phyloP scores from a whole-genome alignment of 2,888 invertebrate species.

The Ophraella communa region DNA sequence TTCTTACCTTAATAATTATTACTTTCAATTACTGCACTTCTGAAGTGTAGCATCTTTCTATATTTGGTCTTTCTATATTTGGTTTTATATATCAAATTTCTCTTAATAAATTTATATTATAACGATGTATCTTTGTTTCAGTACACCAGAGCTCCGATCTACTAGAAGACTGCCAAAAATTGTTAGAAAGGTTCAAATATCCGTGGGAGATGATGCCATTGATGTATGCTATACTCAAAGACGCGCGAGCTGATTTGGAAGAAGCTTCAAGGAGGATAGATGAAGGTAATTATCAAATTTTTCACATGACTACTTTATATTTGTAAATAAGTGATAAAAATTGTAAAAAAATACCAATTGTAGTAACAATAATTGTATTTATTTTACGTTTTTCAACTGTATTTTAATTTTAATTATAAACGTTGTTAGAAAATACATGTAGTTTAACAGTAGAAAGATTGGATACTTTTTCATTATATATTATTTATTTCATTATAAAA shows the following conservation, averaged over 20 bases:
- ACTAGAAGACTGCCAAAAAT: slow-evolving; percentile 76
- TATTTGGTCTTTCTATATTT: too few relatives aligned
- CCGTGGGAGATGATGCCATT: slow-evolving; percentile 83
- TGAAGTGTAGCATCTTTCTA: too few relatives aligned
- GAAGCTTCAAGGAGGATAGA: slow-evolving; percentile 78
- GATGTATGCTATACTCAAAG: slow-evolving; percentile 80
- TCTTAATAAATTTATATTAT: too few relatives aligned
- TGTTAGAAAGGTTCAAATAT: slow-evolving; percentile 77
- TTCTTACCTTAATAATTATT: too few relatives aligned
- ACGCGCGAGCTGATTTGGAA: slow-evolving; percentile 75
- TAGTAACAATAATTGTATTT: neutral
- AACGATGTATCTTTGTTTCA: slow-evolving; percentile 48
- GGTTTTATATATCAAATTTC: too few relatives aligned
- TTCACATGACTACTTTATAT: neutral
- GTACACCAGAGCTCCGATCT: slow-evolving; percentile 61
- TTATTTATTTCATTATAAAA: too few relatives aligned
- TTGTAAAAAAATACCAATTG: neutral
- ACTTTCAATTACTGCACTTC: too few relatives aligned
- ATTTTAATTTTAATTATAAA: too few relatives aligned
- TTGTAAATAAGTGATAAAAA: neutral
- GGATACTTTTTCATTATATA: too few relatives aligned
- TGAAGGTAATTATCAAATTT: slow-evolving; percentile 66
- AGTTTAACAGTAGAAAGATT: too few relatives aligned
- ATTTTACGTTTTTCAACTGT: too few relatives aligned
- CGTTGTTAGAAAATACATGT: too few relatives aligned